Evolutionary conservation across 1,140 invertebrate genomes (phyloP).

Genomic region (Calliphora vicina): DNA sequence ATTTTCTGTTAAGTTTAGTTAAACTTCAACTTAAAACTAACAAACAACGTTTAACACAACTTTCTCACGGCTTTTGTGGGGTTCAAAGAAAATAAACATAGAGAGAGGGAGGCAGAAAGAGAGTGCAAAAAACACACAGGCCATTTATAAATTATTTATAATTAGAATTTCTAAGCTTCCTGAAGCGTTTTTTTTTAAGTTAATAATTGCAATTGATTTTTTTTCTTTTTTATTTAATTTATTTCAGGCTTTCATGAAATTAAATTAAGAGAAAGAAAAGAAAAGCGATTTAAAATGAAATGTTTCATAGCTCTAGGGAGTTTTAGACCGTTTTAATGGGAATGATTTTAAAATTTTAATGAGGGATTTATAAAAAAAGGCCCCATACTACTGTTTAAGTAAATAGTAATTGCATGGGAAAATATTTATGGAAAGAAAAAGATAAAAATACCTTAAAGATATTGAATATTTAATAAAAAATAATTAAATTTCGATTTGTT

Average conservation of each 20-base stretch:
- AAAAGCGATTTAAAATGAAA: slow-evolving; percentile 2
- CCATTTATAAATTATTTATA: neutral
- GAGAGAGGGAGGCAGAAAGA: neutral
- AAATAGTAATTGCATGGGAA: neutral
- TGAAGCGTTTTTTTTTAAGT: neutral
- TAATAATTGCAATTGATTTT: slow-evolving; percentile 2
- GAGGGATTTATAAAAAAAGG: too few relatives aligned
- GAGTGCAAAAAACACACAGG: neutral
- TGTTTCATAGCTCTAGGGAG: neutral
- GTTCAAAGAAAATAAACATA: neutral
- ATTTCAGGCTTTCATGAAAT: neutral
- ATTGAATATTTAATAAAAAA: too few relatives aligned
- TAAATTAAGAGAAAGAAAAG: neutral
- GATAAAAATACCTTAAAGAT: too few relatives aligned
- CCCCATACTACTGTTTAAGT: too few relatives aligned
- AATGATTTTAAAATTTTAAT: too few relatives aligned
- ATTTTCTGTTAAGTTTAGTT: neutral
- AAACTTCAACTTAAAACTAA: neutral
- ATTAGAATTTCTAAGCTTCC: slow-evolving; percentile 3
- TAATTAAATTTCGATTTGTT: too few relatives aligned
- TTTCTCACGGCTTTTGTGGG: slow-evolving; percentile 10
- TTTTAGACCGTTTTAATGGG: neutral
- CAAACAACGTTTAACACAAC: neutral
- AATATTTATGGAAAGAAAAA: neutral
- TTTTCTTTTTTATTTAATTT: neutral